Conservation (phyloP, 2,888 invertebrate species). For the Diploptera punctata region DNA sequence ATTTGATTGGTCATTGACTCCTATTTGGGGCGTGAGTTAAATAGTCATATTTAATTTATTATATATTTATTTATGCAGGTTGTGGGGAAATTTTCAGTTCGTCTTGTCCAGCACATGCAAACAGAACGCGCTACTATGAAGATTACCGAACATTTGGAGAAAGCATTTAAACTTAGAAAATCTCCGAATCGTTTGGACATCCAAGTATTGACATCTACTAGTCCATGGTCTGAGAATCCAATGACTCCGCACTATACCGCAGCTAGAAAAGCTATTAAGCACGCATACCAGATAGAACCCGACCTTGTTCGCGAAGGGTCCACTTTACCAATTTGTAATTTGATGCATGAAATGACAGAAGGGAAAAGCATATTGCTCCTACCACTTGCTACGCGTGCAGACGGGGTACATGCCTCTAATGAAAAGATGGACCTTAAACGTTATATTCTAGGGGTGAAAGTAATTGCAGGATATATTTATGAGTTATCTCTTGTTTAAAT, state of each 20-base stretch:
- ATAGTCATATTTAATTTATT: too few species aligned
- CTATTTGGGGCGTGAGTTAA: too few species aligned
- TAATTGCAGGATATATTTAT: not conserved
- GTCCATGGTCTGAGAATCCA: conserved; percentile 63
- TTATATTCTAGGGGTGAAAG: conserved; percentile 57
- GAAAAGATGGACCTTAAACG: conserved; percentile 63
- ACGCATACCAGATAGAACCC: conserved; percentile 60
- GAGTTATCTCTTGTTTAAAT: not conserved
- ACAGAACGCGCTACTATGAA: conserved; percentile 57
- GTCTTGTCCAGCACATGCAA: conserved; percentile 63
- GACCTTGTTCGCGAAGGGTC: conserved; percentile 66
- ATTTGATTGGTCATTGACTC: too few species aligned
- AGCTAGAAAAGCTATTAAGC: conserved; percentile 52
- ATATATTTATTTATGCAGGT: conserved; percentile 52
- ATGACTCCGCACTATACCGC: conserved; percentile 62
- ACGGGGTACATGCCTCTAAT: conserved; percentile 67
- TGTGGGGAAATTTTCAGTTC: conserved; percentile 64
- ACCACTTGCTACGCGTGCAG: conserved; percentile 64
- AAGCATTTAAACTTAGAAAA: conserved; percentile 40
- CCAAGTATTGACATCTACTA: conserved; percentile 57
- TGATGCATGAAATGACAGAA: conserved; percentile 52
- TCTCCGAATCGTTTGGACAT: not conserved
- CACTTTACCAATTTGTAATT: conserved; percentile 65
- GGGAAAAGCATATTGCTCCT: conserved; percentile 64
- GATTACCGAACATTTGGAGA: conserved; percentile 57